These are phyloP conservation scores for Drosophila fungiperda DNA, from an alignment of 2,888 invertebrate species.

Conservation along the genomic window DNA sequence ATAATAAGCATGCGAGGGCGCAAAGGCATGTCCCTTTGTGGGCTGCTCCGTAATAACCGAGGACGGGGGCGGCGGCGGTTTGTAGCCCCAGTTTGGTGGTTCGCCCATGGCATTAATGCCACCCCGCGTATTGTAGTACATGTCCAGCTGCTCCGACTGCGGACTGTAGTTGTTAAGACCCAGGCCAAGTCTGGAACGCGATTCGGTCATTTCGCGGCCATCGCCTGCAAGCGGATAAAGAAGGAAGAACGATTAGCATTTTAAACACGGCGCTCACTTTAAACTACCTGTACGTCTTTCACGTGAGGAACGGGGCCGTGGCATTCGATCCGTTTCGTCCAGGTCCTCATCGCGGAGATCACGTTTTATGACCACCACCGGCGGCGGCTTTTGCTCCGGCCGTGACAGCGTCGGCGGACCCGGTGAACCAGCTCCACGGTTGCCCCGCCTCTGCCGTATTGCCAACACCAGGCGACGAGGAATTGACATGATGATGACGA, in stretches of 20 bases:
- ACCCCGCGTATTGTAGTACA: slow-evolving; percentile 93
- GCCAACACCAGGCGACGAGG: slow-evolving; percentile 97
- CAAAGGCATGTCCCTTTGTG: slow-evolving; percentile 94
- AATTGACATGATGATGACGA: slow-evolving; percentile 99
- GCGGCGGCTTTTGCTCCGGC: slow-evolving; percentile 94
- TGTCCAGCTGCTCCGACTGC: slow-evolving; percentile 89
- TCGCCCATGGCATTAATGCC: slow-evolving; percentile 87
- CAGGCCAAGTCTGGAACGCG: slow-evolving; percentile 91
- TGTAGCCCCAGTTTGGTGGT: slow-evolving; percentile 85
- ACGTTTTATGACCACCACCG: slow-evolving; percentile 95
- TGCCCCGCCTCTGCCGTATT: slow-evolving; percentile 93
- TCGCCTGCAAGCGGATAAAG: slow-evolving; percentile 86
- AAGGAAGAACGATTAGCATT: slow-evolving; percentile 74
- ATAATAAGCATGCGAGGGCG: slow-evolving; percentile 90
- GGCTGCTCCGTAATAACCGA: slow-evolving; percentile 97
- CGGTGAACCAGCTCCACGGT: slow-evolving; percentile 85
- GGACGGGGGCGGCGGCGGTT: slow-evolving; percentile 86
- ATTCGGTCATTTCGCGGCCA: slow-evolving; percentile 91
- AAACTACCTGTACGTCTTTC: slow-evolving; percentile 86
- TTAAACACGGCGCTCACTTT: slow-evolving; percentile 77
- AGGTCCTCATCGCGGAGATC: slow-evolving; percentile 93
- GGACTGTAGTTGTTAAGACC: slow-evolving; percentile 89
- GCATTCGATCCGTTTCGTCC: slow-evolving; percentile 87
- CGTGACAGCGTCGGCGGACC: slow-evolving; percentile 87
- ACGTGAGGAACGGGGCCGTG: slow-evolving; percentile 85